A percentile compares a stretch with the other conserved stretches of the same genome.
Evolutionary conservation across 2,797 vertebrate species (phyloP).

Genomic region (Acipenser transmontanus): DNA sequence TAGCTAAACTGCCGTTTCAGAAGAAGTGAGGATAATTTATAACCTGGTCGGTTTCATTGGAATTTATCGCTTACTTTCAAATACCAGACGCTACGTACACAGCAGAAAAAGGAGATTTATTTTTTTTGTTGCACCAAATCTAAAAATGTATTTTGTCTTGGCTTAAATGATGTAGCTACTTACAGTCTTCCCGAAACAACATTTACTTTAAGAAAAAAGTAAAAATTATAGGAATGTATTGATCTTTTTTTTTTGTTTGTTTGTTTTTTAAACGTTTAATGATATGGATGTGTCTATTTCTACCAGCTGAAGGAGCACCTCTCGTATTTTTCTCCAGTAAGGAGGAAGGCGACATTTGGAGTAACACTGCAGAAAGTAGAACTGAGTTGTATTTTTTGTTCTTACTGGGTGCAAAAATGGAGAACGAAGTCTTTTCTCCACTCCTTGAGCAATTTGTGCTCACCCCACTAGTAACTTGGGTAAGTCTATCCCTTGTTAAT

Average conservation of each 20-base stretch:
- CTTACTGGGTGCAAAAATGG: slow-evolving; percentile 58
- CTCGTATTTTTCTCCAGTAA: slow-evolving; percentile 37
- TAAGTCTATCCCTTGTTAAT: slow-evolving; percentile 47
- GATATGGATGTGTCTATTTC: not conserved
- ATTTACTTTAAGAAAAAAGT: no score
- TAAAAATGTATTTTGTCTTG: not conserved
- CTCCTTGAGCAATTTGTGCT: slow-evolving; percentile 81
- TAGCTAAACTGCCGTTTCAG: no score
- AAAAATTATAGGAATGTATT: no score
- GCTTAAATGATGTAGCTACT: not conserved
- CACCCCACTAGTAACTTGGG: slow-evolving; percentile 89
- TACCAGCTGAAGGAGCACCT: slow-evolving; percentile 4
- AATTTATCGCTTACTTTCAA: slow-evolving; percentile 12
- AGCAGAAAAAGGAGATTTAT: no score
- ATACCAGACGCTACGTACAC: not conserved
- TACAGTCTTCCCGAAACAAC: no score
- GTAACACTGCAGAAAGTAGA: not conserved
- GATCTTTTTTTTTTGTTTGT: no score
- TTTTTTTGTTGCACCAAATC: no score
- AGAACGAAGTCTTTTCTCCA: slow-evolving; percentile 72
- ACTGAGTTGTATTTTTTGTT: not conserved
- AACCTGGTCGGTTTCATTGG: slow-evolving; percentile 19
- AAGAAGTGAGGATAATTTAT: slow-evolving; percentile 21
- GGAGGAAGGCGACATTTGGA: slow-evolving; percentile 16
- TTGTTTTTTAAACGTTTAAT: not conserved